A percentile compares a stretch with the other conserved stretches of the same genome.
These are phyloP conservation scores for Schmidtea mediterranea DNA, from an alignment of 1,140 invertebrate genomes.

Conservation along the genomic window DNA sequence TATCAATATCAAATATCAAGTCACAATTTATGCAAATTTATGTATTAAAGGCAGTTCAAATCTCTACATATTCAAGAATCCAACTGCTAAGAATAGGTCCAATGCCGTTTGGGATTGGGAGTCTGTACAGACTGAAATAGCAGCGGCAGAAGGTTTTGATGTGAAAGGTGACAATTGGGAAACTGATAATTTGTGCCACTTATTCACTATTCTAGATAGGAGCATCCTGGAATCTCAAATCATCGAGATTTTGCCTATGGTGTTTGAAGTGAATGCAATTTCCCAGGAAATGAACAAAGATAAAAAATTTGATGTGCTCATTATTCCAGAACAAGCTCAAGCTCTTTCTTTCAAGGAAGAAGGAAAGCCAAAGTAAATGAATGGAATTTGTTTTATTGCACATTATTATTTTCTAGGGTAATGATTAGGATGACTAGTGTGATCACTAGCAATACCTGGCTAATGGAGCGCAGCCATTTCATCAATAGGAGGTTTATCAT, in stretches of 20 bases:
- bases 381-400: too few species aligned
- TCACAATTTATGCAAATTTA: too few species aligned
- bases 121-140: conserved; percentile 28
- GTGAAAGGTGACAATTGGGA: too few species aligned
- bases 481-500: conserved; percentile 26
- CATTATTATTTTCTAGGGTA: conserved; percentile 14
- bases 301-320: conserved; percentile 24
- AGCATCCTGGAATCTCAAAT: conserved; percentile 25
- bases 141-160: conserved; percentile 24
- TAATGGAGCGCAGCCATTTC: conserved; percentile 27
- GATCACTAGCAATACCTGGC: conserved; percentile 23
- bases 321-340: conserved; percentile 21
- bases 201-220: conserved; percentile 15
- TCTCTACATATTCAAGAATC: conserved; percentile 24
- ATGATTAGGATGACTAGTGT: conserved; percentile 28
- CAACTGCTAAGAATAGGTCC: conserved; percentile 9
- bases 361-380: too few species aligned
- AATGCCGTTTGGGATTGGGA: conserved; percentile 18
- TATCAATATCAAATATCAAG: too few species aligned
- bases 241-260: conserved; percentile 25
- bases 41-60: too few species aligned
- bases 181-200: neutral
- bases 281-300: conserved; percentile 27
- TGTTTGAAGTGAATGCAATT: conserved; percentile 26
- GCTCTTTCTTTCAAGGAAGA: too few species aligned